phyloP scores from a whole-genome alignment of 2,888 invertebrate species.

The Selenia dentaria region DNA sequence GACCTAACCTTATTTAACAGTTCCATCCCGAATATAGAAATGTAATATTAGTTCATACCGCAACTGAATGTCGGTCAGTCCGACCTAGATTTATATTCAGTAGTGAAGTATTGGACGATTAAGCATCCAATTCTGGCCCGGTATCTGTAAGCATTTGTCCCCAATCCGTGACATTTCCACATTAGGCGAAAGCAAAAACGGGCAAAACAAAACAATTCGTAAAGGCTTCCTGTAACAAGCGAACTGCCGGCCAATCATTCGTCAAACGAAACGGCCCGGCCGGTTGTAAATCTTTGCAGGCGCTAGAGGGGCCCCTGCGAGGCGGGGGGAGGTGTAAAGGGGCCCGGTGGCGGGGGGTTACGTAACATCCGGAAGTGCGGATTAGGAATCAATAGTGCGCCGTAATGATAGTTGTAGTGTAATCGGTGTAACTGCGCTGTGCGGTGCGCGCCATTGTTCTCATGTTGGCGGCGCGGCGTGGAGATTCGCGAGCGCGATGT shows the following conservation, averaged over 20 bases:
- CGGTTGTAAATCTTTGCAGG: slow-evolving; percentile 74
- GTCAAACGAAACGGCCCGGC: slow-evolving; percentile 70
- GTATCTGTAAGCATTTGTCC: slow-evolving; percentile 37
- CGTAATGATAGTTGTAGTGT: slow-evolving; percentile 82
- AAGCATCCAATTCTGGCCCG: slow-evolving; percentile 21
- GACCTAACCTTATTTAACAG: too few relatives aligned
- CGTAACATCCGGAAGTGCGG: slow-evolving; percentile 84
- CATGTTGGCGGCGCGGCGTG: slow-evolving; percentile 16
- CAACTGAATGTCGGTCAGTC: background rate
- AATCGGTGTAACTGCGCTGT: slow-evolving; percentile 73
- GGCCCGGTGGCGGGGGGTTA: slow-evolving; percentile 50
- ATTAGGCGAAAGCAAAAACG: slow-evolving; percentile 39
- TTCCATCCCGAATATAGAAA: background rate
- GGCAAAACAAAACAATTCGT: slow-evolving; percentile 62
- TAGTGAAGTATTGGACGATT: slow-evolving; percentile 16
- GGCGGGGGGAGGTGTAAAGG: slow-evolving; percentile 33
- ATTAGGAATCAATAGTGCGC: slow-evolving; percentile 84
- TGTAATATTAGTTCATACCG: background rate
- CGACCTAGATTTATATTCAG: slow-evolving; percentile 23
- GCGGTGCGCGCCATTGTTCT: slow-evolving; percentile 55
- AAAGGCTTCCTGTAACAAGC: slow-evolving; percentile 59
- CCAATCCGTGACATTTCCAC: slow-evolving; percentile 38
- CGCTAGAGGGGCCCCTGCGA: slow-evolving; percentile 35
- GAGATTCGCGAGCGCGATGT: too few relatives aligned
- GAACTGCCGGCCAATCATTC: slow-evolving; percentile 75